Percentiles rank a stretch among this genome's conserved stretches.
Conservation (phyloP, 2,888 invertebrate genomes). For the Leptarthrus brevirostris region DNA sequence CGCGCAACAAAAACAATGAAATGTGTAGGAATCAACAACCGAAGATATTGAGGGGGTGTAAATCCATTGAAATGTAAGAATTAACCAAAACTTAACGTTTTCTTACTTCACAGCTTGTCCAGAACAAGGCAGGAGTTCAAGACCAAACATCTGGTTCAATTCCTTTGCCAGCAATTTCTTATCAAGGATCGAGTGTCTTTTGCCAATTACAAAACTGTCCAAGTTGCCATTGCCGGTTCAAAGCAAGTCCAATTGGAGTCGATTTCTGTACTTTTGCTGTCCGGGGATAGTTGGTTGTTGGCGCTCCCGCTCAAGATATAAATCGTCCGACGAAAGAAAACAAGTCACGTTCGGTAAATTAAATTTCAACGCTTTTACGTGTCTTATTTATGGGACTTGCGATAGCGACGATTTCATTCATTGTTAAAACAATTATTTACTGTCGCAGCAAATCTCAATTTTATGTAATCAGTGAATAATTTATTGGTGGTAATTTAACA, state of each 20-base stretch:
- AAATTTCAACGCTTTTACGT: slow-evolving; percentile 52
- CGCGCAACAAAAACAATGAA: too few species aligned
- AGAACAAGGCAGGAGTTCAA: too few species aligned
- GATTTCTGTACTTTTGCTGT: slow-evolving; percentile 15
- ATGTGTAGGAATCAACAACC: too few species aligned
- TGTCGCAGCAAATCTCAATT: slow-evolving; percentile 20
- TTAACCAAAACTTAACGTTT: too few species aligned
- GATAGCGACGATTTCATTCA: slow-evolving; percentile 39
- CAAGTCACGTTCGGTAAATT: slow-evolving; percentile 54
- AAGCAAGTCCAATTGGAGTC: slow-evolving; percentile 31
- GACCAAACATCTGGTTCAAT: too few species aligned
- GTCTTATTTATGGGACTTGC: slow-evolving; percentile 53
- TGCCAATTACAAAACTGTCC: slow-evolving; percentile 47
- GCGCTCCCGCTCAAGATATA: slow-evolving; percentile 51
- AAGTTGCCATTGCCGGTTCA: slow-evolving; percentile 24
- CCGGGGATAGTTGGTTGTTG: slow-evolving; percentile 7
- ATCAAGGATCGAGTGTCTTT: slow-evolving; percentile 40
- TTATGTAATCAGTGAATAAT: slow-evolving; percentile 32
- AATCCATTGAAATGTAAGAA: too few species aligned
- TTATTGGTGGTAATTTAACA: slow-evolving; percentile 8
- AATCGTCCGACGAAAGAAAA: slow-evolving; percentile 52
- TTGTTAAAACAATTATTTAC: slow-evolving; percentile 33
- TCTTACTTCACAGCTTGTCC: too few species aligned
- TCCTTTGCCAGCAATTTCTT: not conserved
- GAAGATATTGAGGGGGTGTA: too few species aligned